phyloP scores from a whole-genome alignment of 2,797 vertebrate species.

The Euphonia xanthogaster region DNA sequence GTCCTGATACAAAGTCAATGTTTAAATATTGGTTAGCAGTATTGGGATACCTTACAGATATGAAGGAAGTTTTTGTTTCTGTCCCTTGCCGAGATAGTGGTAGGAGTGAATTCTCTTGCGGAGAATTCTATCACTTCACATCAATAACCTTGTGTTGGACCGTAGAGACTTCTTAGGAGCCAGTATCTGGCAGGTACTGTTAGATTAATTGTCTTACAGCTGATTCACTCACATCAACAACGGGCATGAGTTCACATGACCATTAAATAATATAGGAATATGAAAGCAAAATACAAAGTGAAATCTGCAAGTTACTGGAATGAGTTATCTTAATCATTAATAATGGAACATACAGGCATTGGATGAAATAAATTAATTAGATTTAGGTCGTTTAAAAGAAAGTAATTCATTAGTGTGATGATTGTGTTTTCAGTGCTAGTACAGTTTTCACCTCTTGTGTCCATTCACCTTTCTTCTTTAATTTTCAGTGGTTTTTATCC shows the following conservation, averaged over 20 bases:
- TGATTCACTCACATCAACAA: neutral
- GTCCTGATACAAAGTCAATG: neutral
- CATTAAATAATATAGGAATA: neutral
- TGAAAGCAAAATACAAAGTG: neutral
- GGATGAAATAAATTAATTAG: neutral
- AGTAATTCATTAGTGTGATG: neutral
- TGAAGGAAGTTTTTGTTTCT: neutral
- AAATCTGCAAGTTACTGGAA: neutral
- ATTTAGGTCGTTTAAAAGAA: neutral
- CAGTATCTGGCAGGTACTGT: neutral
- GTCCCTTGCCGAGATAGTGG: neutral
- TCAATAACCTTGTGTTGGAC: neutral
- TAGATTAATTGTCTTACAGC: neutral
- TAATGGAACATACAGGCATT: neutral
- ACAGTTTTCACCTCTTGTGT: neutral
- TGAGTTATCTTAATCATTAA: neutral
- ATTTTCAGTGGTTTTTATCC: neutral
- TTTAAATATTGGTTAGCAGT: neutral
- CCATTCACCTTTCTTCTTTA: neutral
- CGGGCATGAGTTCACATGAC: neutral
- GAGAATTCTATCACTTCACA: neutral
- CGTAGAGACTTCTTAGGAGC: neutral
- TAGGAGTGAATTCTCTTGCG: neutral
- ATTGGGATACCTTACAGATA: neutral
- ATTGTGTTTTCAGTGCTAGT: neutral